phyloP scores from a whole-genome alignment of 2,888 invertebrate species.

The Drosophila buzzatii region DNA sequence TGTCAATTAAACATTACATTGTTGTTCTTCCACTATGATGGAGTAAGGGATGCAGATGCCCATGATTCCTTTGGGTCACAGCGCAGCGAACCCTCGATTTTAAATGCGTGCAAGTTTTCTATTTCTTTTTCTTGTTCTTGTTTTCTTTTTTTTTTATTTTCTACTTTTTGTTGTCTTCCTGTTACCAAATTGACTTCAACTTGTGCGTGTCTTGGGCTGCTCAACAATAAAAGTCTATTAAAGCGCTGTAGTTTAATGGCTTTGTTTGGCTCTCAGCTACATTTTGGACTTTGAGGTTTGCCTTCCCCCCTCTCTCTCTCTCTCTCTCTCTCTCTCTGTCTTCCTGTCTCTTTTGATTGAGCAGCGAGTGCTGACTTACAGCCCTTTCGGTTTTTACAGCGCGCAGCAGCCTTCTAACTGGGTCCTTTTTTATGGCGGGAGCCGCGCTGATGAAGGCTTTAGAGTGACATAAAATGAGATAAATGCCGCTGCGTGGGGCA shows the following conservation, averaged over 20 bases:
- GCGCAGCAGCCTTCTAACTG: slow-evolving; percentile 6
- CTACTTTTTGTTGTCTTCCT: slow-evolving; percentile 20
- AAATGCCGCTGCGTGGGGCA: slow-evolving; percentile 39
- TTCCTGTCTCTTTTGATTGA: slow-evolving; percentile 48
- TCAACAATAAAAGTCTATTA: slow-evolving; percentile 67
- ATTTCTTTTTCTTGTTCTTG: slow-evolving; percentile 17
- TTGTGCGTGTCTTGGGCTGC: slow-evolving; percentile 54
- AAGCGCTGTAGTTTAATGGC: slow-evolving; percentile 64
- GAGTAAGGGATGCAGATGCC: slow-evolving; percentile 59
- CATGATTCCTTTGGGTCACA: slow-evolving; percentile 33
- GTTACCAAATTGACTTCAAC: slow-evolving; percentile 50
- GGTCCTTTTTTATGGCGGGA: slow-evolving; percentile 43
- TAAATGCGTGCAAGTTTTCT: slow-evolving; percentile 48
- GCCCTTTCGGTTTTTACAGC: slow-evolving; percentile 50
- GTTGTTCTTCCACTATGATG: slow-evolving; percentile 62
- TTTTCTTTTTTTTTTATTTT: slow-evolving; percentile 12
- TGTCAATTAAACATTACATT: slow-evolving; percentile 82
- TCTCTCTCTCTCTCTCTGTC: background rate
- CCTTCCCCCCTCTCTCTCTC: background rate
- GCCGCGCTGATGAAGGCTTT: slow-evolving; percentile 65
- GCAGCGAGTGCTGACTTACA: slow-evolving; percentile 36
- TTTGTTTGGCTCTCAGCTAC: slow-evolving; percentile 49
- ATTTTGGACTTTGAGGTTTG: slow-evolving; percentile 43
- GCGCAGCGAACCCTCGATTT: slow-evolving; percentile 62
- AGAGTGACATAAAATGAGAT: slow-evolving; percentile 67